A percentile compares a stretch with the other conserved stretches of the same genome.
Conservation (phyloP, 64 coral and sea anemone genomes). For the Actinia equina region DNA sequence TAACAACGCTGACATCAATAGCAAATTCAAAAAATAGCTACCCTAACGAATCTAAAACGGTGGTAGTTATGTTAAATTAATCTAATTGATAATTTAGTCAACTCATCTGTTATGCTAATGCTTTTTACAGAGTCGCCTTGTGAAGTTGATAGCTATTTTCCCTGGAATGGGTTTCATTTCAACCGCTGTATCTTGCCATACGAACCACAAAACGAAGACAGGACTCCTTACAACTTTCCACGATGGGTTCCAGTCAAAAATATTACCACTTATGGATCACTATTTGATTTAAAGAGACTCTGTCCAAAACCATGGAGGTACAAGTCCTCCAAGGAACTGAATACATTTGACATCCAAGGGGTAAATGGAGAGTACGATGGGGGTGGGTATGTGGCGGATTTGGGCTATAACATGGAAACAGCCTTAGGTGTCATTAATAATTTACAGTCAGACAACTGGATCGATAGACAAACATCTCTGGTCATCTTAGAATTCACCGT, state of each 20-base stretch:
- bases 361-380: slow-evolving; percentile 42
- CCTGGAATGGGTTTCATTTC: slow-evolving; percentile 6
- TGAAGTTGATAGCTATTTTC: slow-evolving; percentile 16
- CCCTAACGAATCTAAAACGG: too few relatives aligned
- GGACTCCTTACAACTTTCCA: slow-evolving; percentile 53
- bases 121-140: slow-evolving; percentile 40
- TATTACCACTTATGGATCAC: slow-evolving; percentile 36
- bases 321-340: slow-evolving; percentile 47
- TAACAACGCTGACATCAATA: too few relatives aligned
- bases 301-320: slow-evolving; percentile 93
- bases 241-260: slow-evolving; percentile 78
- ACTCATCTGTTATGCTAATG: neutral
- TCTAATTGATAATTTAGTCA: neutral
- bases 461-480: slow-evolving; percentile 55
- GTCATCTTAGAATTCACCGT: slow-evolving; percentile 81
- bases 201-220: slow-evolving; percentile 57
- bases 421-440: slow-evolving; percentile 55
- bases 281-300: slow-evolving; percentile 44
- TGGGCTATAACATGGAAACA: slow-evolving; percentile 64
- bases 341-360: slow-evolving; percentile 59
- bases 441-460: slow-evolving; percentile 62
- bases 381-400: slow-evolving; percentile 75
- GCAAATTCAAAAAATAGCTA: too few relatives aligned
- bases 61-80: neutral
- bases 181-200: slow-evolving; percentile 52